These are phyloP conservation scores for Strix aluco DNA, from an alignment of 2,113 vertebrate genomes.

Conservation along the genomic window DNA sequence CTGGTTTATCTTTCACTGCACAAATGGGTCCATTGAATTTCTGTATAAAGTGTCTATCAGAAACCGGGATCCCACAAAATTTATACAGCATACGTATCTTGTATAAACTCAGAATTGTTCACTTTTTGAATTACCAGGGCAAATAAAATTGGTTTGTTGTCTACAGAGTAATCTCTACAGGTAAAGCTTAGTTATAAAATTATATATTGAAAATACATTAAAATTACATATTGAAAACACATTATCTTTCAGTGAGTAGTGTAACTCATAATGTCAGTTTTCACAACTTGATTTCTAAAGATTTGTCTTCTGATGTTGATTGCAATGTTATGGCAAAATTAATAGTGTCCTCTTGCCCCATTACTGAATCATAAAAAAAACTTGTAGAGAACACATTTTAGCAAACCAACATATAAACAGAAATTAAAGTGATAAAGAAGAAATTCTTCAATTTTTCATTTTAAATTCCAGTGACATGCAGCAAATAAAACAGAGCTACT, in stretches of 20 bases:
- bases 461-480: background rate
- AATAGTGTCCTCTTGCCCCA: background rate
- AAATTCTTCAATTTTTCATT: background rate
- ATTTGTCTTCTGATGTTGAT: background rate
- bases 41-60: background rate
- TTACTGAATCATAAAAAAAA: background rate
- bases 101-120: background rate
- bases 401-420: background rate
- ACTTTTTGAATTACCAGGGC: background rate
- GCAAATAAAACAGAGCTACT: background rate
- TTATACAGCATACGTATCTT: background rate
- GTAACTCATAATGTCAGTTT: background rate
- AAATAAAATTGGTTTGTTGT: background rate
- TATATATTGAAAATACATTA: background rate
- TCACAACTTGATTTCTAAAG: background rate
- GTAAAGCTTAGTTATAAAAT: background rate
- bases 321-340: background rate
- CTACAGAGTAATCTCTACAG: background rate
- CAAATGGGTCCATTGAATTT: background rate
- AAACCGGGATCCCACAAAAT: background rate
- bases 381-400: background rate
- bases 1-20: background rate
- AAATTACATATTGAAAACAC: background rate
- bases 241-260: background rate
- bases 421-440: background rate